A percentile compares a stretch with the other conserved stretches of the same genome.
These are phyloP conservation scores for Arge pagana DNA, from an alignment of 2,888 invertebrate genomes.

Conservation along the genomic window DNA sequence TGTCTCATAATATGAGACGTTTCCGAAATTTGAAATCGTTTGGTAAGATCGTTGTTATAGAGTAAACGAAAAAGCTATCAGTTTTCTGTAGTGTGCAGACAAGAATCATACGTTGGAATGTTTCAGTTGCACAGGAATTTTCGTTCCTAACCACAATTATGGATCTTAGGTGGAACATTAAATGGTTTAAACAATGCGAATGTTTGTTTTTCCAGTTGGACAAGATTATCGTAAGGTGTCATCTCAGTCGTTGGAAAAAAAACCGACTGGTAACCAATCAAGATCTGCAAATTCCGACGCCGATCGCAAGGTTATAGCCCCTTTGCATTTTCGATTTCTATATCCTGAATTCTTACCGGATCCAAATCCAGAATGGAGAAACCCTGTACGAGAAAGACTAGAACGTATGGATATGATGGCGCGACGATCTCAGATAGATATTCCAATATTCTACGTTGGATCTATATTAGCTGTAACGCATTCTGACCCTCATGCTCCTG, in stretches of 20 bases:
- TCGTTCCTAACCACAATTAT: no score
- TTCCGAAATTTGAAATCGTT: conserved; percentile 33
- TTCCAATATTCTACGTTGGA: conserved; percentile 98
- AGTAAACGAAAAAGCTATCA: no score
- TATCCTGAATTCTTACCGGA: conserved; percentile 95
- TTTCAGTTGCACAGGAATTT: no score
- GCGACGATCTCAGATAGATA: conserved; percentile 77
- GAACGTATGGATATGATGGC: conserved; percentile 93
- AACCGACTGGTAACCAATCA: no score
- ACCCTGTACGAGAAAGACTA: conserved; percentile 81
- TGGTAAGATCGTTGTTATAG: conserved; percentile 25
- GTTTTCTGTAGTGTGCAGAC: no score
- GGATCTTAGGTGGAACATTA: not conserved
- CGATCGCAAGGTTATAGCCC: conserved; percentile 36
- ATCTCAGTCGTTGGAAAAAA: not conserved
- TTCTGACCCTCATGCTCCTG: conserved; percentile 83
- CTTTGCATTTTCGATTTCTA: conserved; percentile 67
- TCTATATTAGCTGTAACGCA: conserved; percentile 87
- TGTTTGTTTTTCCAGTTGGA: not conserved
- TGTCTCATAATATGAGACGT: conserved; percentile 29
- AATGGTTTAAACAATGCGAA: not conserved
- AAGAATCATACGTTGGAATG: no score
- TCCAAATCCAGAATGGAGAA: conserved; percentile 77
- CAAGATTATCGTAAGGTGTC: conserved; percentile 5
- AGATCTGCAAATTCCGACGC: not conserved